A percentile compares a stretch with the other conserved stretches of the same genome.
Evolutionary conservation across 2,113 vertebrate species (phyloP).

Genomic region (Herpetotheres cachinnans): DNA sequence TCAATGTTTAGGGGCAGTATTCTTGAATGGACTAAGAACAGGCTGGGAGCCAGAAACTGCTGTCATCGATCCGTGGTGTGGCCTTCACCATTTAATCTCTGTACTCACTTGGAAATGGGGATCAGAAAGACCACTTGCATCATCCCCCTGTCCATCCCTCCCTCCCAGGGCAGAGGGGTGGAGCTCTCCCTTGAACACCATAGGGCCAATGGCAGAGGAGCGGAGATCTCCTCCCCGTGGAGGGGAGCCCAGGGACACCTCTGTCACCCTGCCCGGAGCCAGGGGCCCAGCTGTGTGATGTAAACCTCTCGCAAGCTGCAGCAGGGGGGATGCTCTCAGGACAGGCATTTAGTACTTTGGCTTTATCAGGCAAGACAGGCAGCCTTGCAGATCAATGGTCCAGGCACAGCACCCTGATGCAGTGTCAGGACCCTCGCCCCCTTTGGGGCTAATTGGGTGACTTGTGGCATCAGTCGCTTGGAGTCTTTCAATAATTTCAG

Average conservation of each 20-base stretch:
- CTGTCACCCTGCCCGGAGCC: background rate
- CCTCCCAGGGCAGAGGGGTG: background rate
- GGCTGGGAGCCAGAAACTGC: background rate
- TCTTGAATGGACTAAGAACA: slow-evolving; percentile 29
- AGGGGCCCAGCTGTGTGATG: background rate
- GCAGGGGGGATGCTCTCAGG: background rate
- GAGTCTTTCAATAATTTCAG: background rate
- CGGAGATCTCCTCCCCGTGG: slow-evolving; percentile 5
- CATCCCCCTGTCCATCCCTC: background rate
- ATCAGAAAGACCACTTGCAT: slow-evolving; percentile 19
- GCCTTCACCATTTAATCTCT: slow-evolving; percentile 49
- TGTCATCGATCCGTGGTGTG: background rate
- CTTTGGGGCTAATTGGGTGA: background rate
- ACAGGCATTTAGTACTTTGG: background rate
- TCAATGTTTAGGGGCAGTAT: slow-evolving; percentile 39
- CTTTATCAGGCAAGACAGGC: background rate
- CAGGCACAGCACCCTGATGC: background rate
- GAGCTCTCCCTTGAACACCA: background rate
- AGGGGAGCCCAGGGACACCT: background rate
- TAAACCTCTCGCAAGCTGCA: background rate
- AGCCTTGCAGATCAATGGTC: background rate
- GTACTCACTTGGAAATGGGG: background rate
- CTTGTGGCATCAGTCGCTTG: background rate
- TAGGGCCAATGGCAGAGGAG: slow-evolving; percentile 36
- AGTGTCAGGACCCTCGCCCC: background rate